A percentile compares a stretch with the other conserved stretches of the same genome.
phyloP scores from a whole-genome alignment of 1,140 invertebrate genomes.

The Drosophila erecta region DNA sequence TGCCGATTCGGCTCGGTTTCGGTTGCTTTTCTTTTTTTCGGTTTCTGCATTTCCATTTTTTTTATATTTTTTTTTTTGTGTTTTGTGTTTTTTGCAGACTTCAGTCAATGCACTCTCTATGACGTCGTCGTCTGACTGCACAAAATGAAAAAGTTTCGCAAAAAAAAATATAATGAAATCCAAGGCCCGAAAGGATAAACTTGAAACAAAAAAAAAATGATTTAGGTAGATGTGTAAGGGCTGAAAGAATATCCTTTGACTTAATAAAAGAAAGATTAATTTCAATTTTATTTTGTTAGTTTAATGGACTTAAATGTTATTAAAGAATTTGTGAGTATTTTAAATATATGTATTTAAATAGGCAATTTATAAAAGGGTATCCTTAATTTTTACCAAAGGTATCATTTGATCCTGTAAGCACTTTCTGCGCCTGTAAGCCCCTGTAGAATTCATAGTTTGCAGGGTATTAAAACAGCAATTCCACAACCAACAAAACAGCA shows the following conservation, averaged over 20 bases:
- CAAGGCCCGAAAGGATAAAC: conserved; percentile 75
- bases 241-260: conserved; percentile 5
- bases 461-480: conserved; percentile 54
- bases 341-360: too few species aligned
- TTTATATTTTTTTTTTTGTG: too few species aligned
- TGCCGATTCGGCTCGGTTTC: conserved; percentile 29
- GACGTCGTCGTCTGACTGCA: conserved; percentile 78
- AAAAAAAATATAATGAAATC: conserved; percentile 68
- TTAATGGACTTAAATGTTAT: too few species aligned
- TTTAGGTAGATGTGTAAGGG: background rate
- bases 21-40: conserved; percentile 29
- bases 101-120: conserved; percentile 83
- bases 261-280: background rate
- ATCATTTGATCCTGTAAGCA: too few species aligned
- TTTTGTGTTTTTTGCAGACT: conserved; percentile 60
- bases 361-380: too few species aligned
- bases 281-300: too few species aligned
- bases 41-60: conserved; percentile 53
- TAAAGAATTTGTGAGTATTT: too few species aligned
- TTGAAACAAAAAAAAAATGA: conserved; percentile 52
- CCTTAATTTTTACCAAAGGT: too few species aligned
- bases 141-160: conserved; percentile 81
- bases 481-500: conserved; percentile 51
- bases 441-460: conserved; percentile 21
- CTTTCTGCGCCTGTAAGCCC: background rate